A percentile compares a stretch with the other conserved stretches of the same genome.
These are phyloP conservation scores for Agapetus fuscipes DNA, from an alignment of 2,888 invertebrate species.

Conservation along the genomic window DNA sequence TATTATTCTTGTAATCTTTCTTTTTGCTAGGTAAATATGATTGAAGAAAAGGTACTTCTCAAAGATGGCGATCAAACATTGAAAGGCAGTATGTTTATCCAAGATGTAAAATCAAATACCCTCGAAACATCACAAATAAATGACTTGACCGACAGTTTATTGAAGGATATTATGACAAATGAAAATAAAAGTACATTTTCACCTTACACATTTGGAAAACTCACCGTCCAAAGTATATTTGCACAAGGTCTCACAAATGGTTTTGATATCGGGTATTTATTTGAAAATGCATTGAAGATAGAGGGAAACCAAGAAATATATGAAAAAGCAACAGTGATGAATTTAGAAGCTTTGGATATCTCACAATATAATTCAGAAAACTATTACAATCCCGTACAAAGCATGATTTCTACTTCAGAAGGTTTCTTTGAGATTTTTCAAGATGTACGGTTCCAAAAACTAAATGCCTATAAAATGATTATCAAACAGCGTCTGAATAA, in stretches of 20 bases:
- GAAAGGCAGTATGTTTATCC: slow-evolving; percentile 26
- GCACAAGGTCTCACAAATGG: slow-evolving; percentile 41
- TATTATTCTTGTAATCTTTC: slow-evolving; percentile 1
- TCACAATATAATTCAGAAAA: neutral
- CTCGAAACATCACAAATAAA: slow-evolving; percentile 25
- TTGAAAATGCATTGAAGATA: slow-evolving; percentile 37
- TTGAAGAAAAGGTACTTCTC: slow-evolving; percentile 26
- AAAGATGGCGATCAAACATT: slow-evolving; percentile 30
- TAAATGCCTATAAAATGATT: slow-evolving; percentile 31
- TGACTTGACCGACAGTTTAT: slow-evolving; percentile 21
- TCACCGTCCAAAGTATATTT: slow-evolving; percentile 33
- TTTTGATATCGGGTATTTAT: slow-evolving; percentile 32
- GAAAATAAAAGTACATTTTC: slow-evolving; percentile 17
- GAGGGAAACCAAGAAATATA: slow-evolving; percentile 38
- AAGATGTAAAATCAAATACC: slow-evolving; percentile 22
- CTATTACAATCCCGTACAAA: slow-evolving; percentile 22
- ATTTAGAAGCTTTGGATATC: slow-evolving; percentile 7
- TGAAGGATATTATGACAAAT: slow-evolving; percentile 16
- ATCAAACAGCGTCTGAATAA: slow-evolving; percentile 37
- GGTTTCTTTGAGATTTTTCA: slow-evolving; percentile 35
- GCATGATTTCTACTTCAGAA: slow-evolving; percentile 31
- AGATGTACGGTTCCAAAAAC: slow-evolving; percentile 34
- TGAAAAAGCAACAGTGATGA: slow-evolving; percentile 9
- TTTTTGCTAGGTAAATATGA: slow-evolving; percentile 13
- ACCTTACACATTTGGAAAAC: slow-evolving; percentile 20